These are phyloP conservation scores for Diaperis boleti DNA, from an alignment of 2,888 invertebrate genomes.

Conservation along the genomic window DNA sequence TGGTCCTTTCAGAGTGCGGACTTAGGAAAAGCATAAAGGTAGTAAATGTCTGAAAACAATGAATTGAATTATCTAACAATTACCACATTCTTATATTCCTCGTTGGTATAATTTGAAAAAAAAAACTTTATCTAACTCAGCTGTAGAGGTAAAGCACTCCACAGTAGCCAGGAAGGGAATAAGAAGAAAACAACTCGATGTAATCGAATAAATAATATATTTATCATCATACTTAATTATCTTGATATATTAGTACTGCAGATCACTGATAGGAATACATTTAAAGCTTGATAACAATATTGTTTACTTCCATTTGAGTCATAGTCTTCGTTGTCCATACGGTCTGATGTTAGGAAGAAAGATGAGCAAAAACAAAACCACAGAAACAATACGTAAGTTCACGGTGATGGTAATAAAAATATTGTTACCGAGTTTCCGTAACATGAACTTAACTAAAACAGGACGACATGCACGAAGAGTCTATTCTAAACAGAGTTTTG, in stretches of 20 bases:
- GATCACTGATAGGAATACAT: conserved; percentile 56
- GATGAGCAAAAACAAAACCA: background rate
- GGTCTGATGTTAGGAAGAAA: conserved; percentile 11
- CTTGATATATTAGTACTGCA: conserved; percentile 60
- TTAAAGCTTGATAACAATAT: conserved; percentile 50
- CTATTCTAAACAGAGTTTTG: conserved; percentile 59
- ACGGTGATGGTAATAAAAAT: conserved; percentile 22
- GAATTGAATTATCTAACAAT: too few relatives aligned
- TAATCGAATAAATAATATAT: conserved; percentile 63
- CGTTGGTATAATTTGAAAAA: too few relatives aligned
- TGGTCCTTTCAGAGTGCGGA: too few relatives aligned
- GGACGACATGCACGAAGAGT: conserved; percentile 47
- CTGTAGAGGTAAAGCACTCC: too few relatives aligned
- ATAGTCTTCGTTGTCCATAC: conserved; percentile 20
- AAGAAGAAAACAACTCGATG: conserved; percentile 15
- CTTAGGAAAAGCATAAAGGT: too few relatives aligned
- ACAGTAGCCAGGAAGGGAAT: too few relatives aligned
- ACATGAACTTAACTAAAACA: conserved; percentile 41
- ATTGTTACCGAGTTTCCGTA: conserved; percentile 36
- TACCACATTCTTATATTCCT: too few relatives aligned
- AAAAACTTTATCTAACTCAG: too few relatives aligned
- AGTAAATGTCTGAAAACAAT: too few relatives aligned
- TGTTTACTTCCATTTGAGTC: conserved; percentile 17
- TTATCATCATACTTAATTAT: conserved; percentile 59
- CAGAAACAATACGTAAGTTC: background rate